Evolutionary conservation across 1,140 invertebrate species (phyloP).

Genomic region (Idris sp.): DNA sequence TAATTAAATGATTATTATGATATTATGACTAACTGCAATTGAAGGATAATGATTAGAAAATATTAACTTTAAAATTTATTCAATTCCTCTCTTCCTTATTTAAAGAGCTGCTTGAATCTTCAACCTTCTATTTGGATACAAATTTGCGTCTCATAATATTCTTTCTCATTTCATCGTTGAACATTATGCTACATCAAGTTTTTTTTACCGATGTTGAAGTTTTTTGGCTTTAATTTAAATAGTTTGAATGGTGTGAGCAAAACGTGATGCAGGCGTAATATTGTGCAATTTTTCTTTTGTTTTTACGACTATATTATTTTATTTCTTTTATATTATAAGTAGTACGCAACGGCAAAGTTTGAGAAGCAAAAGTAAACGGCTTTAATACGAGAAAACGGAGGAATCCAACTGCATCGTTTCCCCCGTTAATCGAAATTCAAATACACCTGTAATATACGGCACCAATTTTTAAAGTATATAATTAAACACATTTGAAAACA

Average conservation of each 20-base stretch:
- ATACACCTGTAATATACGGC: constrained; percentile 48
- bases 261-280: constrained; percentile 5
- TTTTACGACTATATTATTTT: constrained; percentile 30
- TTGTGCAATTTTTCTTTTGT: constrained; percentile 10
- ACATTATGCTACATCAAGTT: too few species aligned
- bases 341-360: constrained; percentile 44
- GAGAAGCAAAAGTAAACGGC: constrained; percentile 56
- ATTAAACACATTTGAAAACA: constrained; percentile 47
- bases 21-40: too few species aligned
- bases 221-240: too few species aligned
- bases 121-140: too few species aligned
- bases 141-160: too few species aligned
- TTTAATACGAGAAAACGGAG: constrained; percentile 55
- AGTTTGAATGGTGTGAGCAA: background rate
- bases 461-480: constrained; percentile 46
- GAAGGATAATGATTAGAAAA: too few species aligned
- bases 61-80: too few species aligned
- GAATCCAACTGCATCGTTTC: constrained; percentile 52
- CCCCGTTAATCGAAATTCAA: constrained; percentile 50
- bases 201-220: too few species aligned
- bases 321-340: constrained; percentile 45
- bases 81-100: too few species aligned
- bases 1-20: too few species aligned
- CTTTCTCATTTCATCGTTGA: too few species aligned
- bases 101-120: too few species aligned